Percentiles rank a stretch among this genome's conserved stretches.
phyloP scores from a whole-genome alignment of 2,888 invertebrate genomes.

The Habrosyne pyritoides region DNA sequence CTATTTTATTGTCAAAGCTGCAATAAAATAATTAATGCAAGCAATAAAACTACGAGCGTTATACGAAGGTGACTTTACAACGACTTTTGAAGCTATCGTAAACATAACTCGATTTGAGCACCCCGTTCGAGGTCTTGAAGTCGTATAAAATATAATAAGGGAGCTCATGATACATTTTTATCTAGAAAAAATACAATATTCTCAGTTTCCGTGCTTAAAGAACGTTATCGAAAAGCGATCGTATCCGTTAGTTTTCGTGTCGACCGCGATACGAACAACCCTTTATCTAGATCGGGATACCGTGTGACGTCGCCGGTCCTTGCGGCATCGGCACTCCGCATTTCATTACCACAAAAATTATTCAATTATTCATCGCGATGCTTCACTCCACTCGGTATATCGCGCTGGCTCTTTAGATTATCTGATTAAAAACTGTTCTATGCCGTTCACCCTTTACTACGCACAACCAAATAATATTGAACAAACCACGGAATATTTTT shows the following conservation, averaged over 20 bases:
- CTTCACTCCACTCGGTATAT: conserved; percentile 26
- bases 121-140: conserved; percentile 28
- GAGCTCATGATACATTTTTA: conserved; percentile 21
- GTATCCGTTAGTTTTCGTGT: conserved; percentile 58
- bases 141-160: conserved; percentile 40
- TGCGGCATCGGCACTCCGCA: conserved; percentile 43
- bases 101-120: background rate
- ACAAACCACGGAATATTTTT: conserved; percentile 4
- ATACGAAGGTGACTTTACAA: conserved; percentile 20
- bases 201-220: conserved; percentile 63
- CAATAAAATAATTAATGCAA: no score
- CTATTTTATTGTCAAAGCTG: background rate
- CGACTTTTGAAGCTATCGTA: conserved; percentile 9
- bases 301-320: conserved; percentile 62
- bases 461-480: background rate
- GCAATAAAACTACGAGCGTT: conserved; percentile 2
- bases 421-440: conserved; percentile 20
- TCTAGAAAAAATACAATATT: conserved; percentile 36
- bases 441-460: conserved; percentile 2
- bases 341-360: conserved; percentile 71
- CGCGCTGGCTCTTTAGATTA: conserved; percentile 15
- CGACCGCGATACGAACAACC: conserved; percentile 63
- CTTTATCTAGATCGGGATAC: conserved; percentile 77
- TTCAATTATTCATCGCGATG: conserved; percentile 63
- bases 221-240: conserved; percentile 75